phyloP scores from a whole-genome alignment of 2,888 invertebrate genomes.

The Coleophora flavipennella region DNA sequence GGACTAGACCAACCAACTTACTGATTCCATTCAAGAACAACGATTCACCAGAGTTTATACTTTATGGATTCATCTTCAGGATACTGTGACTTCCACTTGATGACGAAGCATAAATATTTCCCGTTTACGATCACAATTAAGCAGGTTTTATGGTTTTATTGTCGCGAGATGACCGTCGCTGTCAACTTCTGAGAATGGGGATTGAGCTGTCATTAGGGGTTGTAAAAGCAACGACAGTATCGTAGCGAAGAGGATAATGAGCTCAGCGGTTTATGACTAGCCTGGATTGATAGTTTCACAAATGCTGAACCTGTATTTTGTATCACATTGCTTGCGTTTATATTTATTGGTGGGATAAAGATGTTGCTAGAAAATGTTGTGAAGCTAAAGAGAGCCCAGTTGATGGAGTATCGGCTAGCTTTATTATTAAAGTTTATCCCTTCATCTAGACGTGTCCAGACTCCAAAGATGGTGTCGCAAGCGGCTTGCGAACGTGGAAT shows the following conservation, averaged over 20 bases:
- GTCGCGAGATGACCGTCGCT: slow-evolving; percentile 35
- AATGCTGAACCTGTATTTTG: slow-evolving; percentile 16
- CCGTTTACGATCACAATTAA: slow-evolving; percentile 56
- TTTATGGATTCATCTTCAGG: slow-evolving; percentile 2
- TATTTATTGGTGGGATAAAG: neutral
- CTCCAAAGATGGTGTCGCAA: too few species aligned
- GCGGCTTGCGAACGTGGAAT: too few species aligned
- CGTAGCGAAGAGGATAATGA: slow-evolving; percentile 56
- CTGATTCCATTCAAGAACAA: neutral
- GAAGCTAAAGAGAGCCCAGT: too few species aligned
- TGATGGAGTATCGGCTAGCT: too few species aligned
- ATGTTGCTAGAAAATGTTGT: neutral
- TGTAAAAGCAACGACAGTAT: slow-evolving; percentile 60
- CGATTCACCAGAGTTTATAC: slow-evolving; percentile 4
- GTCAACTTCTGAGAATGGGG: slow-evolving; percentile 62
- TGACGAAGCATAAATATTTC: slow-evolving; percentile 25
- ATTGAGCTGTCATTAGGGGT: slow-evolving; percentile 52
- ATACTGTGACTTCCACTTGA: neutral
- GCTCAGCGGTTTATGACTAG: slow-evolving; percentile 32
- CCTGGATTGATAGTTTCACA: slow-evolving; percentile 3
- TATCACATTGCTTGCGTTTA: neutral
- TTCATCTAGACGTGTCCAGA: too few species aligned
- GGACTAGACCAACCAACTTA: slow-evolving; percentile 14
- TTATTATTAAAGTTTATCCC: too few species aligned
- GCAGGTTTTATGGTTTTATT: slow-evolving; percentile 62